Evolutionary conservation across 2,797 vertebrate genomes (phyloP), one percentile per base, ranked within the genome.

Genomic region (Sebastes jordani): DNA sequence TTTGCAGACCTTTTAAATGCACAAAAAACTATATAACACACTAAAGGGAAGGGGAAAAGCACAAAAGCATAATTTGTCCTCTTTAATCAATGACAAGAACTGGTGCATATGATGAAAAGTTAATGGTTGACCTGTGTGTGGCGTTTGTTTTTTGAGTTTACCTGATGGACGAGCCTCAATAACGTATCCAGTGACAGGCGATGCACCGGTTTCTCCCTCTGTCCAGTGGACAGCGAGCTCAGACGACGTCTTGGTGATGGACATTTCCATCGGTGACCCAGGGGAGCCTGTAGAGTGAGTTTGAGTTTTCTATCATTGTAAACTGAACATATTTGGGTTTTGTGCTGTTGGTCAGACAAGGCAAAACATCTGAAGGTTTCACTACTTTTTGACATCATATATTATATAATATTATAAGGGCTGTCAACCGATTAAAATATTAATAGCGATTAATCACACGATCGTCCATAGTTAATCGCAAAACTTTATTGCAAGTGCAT

Each of bases 111-210:
- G 27, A 38, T 25, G 67, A 63, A 27, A 80, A 38, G 36, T 23
- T n/a, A 56, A 23, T 1, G 9, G 22, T 11, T 55, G 32, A 46
- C 2, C 23, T 1, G n/a, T 29, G 42, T 4, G 61, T 6, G 20
- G 27, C 62, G 34, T 23, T 23, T 18, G 1, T 52, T 29, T 75
- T 75, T 89, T 18, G 1, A 52, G 34, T 75, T 88, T 63, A 99
- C 98, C 98, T 94, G 98, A 99, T 32, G 98, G 96, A 46, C 97
- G 95, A 54, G 97, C 96, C 93, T 99, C 98, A 22, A 99, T 96
- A 23, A 97, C 91, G 14, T 98, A 99, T 74, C 98, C 97, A 0
- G 93, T 97, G 66, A 98, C 95, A 16, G 96, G 96, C 0, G 95
- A 95, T 32, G 88, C 88, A 46, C 98, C 98, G 0, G 84, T 65